phyloP scores from a whole-genome alignment of 2,797 vertebrate genomes.

The Lindbergichthys nudifrons region DNA sequence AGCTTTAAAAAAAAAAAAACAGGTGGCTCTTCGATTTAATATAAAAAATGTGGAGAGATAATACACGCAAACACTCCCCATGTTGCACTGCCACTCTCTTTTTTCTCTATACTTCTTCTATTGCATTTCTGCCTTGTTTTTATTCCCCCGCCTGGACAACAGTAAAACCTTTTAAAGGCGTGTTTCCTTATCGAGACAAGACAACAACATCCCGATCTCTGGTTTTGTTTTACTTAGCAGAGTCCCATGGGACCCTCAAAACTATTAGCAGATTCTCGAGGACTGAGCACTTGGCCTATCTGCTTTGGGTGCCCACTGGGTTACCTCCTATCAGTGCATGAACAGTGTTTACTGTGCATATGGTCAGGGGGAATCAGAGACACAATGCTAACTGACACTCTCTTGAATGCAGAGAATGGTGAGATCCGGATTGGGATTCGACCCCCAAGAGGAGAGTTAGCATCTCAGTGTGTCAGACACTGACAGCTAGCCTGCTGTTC shows the following conservation, averaged over 20 bases:
- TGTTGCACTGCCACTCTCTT: neutral
- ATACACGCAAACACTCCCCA: slow-evolving; percentile 20
- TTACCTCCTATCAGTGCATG: slow-evolving; percentile 36
- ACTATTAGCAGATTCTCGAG: slow-evolving; percentile 61
- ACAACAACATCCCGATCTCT: slow-evolving; percentile 58
- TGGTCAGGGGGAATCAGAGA: slow-evolving; percentile 32
- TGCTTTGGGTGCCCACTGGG: slow-evolving; percentile 32
- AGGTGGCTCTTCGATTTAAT: slow-evolving; percentile 45
- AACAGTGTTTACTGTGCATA: slow-evolving; percentile 34
- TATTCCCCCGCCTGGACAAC: slow-evolving; percentile 43
- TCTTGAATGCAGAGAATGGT: slow-evolving; percentile 32
- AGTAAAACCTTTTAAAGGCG: slow-evolving; percentile 59
- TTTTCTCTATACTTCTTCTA: slow-evolving; percentile 24
- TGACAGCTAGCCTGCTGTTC: slow-evolving; percentile 77
- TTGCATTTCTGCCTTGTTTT: slow-evolving; percentile 31
- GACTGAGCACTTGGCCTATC: slow-evolving; percentile 42
- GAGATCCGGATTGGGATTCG: slow-evolving; percentile 52
- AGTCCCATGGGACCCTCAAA: slow-evolving; percentile 38
- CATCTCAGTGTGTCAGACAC: slow-evolving; percentile 67
- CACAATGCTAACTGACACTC: slow-evolving; percentile 42
- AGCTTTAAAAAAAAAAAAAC: slow-evolving; percentile 43
- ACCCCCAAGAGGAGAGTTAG: slow-evolving; percentile 59
- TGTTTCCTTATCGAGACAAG: slow-evolving; percentile 56
- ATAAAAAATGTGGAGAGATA: slow-evolving; percentile 36
- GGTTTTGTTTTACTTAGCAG: slow-evolving; percentile 50